Percentiles rank a stretch among this genome's conserved stretches.
Evolutionary conservation across 1,140 invertebrate genomes (phyloP).

Genomic region (Solen grandis): DNA sequence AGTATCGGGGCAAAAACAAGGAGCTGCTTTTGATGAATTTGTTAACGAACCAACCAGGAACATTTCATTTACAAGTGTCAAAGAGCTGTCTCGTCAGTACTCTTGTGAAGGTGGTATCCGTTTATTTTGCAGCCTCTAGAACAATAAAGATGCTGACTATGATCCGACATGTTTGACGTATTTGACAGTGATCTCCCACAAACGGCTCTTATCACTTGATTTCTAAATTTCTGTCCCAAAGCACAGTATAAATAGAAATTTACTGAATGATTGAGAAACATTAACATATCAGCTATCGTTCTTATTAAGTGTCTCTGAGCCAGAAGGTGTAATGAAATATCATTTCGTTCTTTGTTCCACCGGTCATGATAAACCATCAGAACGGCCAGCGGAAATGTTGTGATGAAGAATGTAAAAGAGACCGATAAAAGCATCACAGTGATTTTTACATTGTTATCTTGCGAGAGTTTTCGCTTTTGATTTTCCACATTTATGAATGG

Average conservation of each 20-base stretch:
- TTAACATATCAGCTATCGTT: slow-evolving; percentile 75
- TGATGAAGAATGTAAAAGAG: slow-evolving; percentile 79
- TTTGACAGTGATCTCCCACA: slow-evolving; percentile 61
- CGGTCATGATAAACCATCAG: slow-evolving; percentile 70
- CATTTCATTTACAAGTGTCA: too few species aligned
- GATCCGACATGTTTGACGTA: slow-evolving; percentile 64
- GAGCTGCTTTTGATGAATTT: too few species aligned
- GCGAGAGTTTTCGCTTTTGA: slow-evolving; percentile 57
- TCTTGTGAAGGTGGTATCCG: slow-evolving; percentile 39
- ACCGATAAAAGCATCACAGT: slow-evolving; percentile 79
- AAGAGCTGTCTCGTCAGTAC: slow-evolving; percentile 52
- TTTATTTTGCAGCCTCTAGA: slow-evolving; percentile 49
- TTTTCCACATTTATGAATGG: slow-evolving; percentile 56
- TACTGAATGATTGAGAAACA: slow-evolving; percentile 80
- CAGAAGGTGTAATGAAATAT: slow-evolving; percentile 6
- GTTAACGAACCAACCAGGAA: too few species aligned
- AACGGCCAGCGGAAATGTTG: slow-evolving; percentile 78
- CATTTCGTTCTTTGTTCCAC: slow-evolving; percentile 52
- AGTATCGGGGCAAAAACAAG: too few species aligned
- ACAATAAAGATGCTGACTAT: slow-evolving; percentile 66
- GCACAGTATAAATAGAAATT: slow-evolving; percentile 81
- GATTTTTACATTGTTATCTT: slow-evolving; percentile 69
- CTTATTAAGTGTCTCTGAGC: slow-evolving; percentile 56
- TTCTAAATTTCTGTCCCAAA: slow-evolving; percentile 78
- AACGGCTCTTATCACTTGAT: slow-evolving; percentile 71